phyloP scores from a whole-genome alignment of 2,888 invertebrate genomes.

The Hetaerina titia region DNA sequence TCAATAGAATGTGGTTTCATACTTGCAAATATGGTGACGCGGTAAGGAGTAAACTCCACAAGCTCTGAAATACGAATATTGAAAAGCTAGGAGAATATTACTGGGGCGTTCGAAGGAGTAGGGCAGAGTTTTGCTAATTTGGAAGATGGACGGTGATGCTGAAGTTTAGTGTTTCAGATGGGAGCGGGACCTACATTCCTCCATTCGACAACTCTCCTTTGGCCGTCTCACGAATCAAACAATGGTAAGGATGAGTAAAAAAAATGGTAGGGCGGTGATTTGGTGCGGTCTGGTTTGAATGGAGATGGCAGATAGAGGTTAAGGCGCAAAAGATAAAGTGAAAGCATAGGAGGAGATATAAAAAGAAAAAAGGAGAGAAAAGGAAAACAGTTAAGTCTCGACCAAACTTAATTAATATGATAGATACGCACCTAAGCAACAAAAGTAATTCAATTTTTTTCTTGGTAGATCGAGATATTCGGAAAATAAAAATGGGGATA shows the following conservation, averaged over 20 bases:
- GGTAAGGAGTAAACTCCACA: background rate
- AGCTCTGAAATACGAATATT: background rate
- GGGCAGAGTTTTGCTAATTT: background rate
- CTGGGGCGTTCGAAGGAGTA: background rate
- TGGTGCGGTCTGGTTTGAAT: background rate
- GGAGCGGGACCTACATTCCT: constrained; percentile 50
- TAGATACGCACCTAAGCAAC: too few relatives aligned
- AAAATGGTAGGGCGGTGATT: background rate
- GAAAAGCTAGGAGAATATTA: background rate
- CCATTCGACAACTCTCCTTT: constrained; percentile 41
- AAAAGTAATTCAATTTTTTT: too few relatives aligned
- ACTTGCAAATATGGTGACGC: background rate
- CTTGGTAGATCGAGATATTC: too few relatives aligned
- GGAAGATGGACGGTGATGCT: background rate
- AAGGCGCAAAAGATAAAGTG: background rate
- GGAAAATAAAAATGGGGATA: too few relatives aligned
- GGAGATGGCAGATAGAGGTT: background rate
- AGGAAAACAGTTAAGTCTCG: too few relatives aligned
- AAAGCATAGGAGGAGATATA: background rate
- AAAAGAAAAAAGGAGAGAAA: too few relatives aligned
- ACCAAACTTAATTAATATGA: too few relatives aligned
- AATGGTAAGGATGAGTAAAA: constrained; percentile 43
- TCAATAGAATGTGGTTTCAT: background rate
- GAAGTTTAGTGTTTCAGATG: constrained; percentile 12
- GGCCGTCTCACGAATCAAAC: background rate